These are phyloP conservation scores for Perca flavescens DNA, from an alignment of 2,113 vertebrate species.

Conservation along the genomic window DNA sequence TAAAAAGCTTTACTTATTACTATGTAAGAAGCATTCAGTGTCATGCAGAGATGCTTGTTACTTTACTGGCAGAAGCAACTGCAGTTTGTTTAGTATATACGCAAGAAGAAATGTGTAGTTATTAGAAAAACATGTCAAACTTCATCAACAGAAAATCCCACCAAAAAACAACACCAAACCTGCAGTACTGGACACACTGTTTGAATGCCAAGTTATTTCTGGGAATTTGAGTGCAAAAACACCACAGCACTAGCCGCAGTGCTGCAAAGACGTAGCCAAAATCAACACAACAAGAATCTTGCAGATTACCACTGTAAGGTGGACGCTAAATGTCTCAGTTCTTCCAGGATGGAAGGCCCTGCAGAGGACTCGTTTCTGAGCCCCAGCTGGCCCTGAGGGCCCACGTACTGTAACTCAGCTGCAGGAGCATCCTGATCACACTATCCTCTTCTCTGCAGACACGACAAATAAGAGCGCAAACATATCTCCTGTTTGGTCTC, in stretches of 20 bases:
- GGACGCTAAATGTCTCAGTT: constrained; percentile 30
- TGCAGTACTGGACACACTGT: neutral
- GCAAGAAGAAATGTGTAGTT: neutral
- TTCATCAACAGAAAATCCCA: neutral
- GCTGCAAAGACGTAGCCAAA: constrained; percentile 4
- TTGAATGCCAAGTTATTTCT: constrained; percentile 38
- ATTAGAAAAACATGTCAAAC: constrained; percentile 14
- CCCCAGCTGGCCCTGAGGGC: constrained; percentile 16
- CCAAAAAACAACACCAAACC: neutral
- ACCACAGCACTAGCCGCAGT: neutral
- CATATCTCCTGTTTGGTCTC: neutral
- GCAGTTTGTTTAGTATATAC: constrained; percentile 9
- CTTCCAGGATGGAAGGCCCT: constrained; percentile 10
- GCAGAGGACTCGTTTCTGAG: constrained; percentile 8
- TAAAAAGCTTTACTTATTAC: neutral
- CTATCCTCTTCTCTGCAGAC: neutral
- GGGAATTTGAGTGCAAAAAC: constrained; percentile 26
- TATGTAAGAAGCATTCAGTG: neutral
- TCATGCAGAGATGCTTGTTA: neutral
- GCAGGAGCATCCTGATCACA: neutral
- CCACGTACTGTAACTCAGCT: neutral
- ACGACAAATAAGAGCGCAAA: neutral
- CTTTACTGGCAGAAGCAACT: constrained; percentile 10
- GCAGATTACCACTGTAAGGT: constrained; percentile 23
- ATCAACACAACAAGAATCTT: constrained; percentile 37